phyloP scores from a whole-genome alignment of 2,113 vertebrate species.

The Anas platyrhynchos region DNA sequence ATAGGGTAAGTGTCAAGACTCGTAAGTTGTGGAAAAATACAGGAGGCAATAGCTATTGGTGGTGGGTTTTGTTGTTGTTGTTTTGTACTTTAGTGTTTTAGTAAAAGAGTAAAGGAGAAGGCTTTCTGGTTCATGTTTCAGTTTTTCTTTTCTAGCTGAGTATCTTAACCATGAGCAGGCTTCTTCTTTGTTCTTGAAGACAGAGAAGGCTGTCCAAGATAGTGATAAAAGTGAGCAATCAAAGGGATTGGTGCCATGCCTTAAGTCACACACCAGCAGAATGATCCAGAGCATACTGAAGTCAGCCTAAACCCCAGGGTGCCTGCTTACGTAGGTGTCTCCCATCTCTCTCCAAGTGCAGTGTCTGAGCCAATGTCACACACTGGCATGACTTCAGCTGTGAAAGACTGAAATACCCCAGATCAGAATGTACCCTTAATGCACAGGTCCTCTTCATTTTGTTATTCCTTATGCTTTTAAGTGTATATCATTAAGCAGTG shows the following conservation, averaged over 20 bases:
- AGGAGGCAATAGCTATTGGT: not conserved
- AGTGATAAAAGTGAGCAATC: not conserved
- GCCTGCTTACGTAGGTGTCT: not conserved
- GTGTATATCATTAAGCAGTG: not conserved
- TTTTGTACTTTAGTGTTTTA: not conserved
- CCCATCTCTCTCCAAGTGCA: not conserved
- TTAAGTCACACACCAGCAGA: not conserved
- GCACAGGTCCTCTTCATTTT: conserved; percentile 10
- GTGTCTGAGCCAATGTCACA: not conserved
- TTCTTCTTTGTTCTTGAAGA: conserved; percentile 14
- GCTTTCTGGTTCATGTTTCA: not conserved
- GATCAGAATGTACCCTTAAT: not conserved
- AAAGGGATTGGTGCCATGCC: not conserved
- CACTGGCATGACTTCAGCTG: not conserved
- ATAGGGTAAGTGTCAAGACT: not conserved
- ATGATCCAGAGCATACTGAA: not conserved
- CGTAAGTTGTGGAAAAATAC: not conserved
- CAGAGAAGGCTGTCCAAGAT: not conserved
- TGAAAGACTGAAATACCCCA: not conserved
- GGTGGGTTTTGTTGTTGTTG: too few relatives aligned
- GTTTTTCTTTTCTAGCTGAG: not conserved
- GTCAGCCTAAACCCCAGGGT: not conserved
- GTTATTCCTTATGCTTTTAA: conserved; percentile 42
- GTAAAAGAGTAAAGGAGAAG: not conserved
- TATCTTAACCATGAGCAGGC: not conserved